Evolutionary conservation across 2,797 vertebrate genomes (phyloP).

Genomic region (Margarornis squamiger): DNA sequence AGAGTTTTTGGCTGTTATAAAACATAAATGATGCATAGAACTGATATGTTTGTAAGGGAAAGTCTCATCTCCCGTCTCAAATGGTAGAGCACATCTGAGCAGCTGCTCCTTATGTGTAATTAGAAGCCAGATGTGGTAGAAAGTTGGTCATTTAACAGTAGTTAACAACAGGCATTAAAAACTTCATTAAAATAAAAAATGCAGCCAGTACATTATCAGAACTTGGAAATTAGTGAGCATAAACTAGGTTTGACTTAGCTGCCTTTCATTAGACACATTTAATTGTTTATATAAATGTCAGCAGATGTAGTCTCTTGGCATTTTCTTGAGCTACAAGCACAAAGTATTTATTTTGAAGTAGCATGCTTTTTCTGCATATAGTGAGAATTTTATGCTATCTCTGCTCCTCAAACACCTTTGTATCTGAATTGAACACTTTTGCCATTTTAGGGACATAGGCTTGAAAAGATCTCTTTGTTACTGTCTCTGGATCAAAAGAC

Average conservation of each 20-base stretch:
- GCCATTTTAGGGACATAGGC: neutral
- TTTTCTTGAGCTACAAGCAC: neutral
- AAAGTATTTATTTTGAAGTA: neutral
- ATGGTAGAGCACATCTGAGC: neutral
- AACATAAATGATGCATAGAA: neutral
- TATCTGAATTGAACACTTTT: neutral
- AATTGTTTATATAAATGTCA: neutral
- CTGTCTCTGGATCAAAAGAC: neutral
- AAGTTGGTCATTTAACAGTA: constrained; percentile 2
- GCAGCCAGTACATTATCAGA: neutral
- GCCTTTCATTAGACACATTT: neutral
- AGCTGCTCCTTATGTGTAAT: constrained; percentile 3
- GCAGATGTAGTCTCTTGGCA: neutral
- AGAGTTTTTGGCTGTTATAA: neutral
- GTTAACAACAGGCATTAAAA: neutral
- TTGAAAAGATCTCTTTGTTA: neutral
- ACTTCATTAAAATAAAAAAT: neutral
- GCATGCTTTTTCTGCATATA: neutral
- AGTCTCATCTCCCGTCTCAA: neutral
- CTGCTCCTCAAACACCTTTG: neutral
- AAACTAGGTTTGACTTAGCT: neutral
- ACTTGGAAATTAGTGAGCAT: neutral
- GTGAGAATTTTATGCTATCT: neutral
- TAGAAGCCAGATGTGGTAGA: constrained; percentile 13
- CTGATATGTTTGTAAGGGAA: neutral